Conservation (phyloP, 2,888 invertebrate species). For the Idaea dimidiata region DNA sequence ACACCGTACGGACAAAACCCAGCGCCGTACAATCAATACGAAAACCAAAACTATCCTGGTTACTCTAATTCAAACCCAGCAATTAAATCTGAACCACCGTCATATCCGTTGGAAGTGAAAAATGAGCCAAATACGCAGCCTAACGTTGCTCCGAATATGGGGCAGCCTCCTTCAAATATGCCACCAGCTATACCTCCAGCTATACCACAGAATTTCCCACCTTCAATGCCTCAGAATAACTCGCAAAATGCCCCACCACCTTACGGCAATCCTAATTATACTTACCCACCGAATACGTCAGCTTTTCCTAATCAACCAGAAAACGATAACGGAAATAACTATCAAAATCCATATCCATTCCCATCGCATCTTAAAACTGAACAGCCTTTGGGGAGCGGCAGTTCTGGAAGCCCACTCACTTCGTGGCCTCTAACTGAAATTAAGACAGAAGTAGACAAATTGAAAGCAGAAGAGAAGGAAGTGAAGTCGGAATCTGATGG, state of each 20-base stretch:
- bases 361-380: slow-evolving; percentile 63
- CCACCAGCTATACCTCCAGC: slow-evolving; percentile 35
- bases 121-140: slow-evolving; percentile 21
- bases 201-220: slow-evolving; percentile 37
- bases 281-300: slow-evolving; percentile 51
- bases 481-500: slow-evolving; percentile 78
- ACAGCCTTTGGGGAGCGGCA: slow-evolving; percentile 62
- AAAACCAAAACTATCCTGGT: slow-evolving; percentile 56
- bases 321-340: slow-evolving; percentile 45
- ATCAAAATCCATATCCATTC: slow-evolving; percentile 52
- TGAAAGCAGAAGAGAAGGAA: slow-evolving; percentile 73
- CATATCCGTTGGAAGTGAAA: slow-evolving; percentile 22
- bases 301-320: slow-evolving; percentile 50
- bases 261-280: slow-evolving; percentile 50
- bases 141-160: slow-evolving; percentile 25
- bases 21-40: slow-evolving; percentile 58
- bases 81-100: slow-evolving; percentile 26
- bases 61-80: slow-evolving; percentile 46
- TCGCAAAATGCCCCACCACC: slow-evolving; percentile 38
- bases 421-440: slow-evolving; percentile 71
- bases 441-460: slow-evolving; percentile 68
- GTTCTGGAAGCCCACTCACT: slow-evolving; percentile 63
- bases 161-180: slow-evolving; percentile 22
- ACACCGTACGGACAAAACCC: slow-evolving; percentile 50
- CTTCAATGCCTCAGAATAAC: slow-evolving; percentile 40